Conservation (phyloP, 2,113 vertebrate genomes). For the Phylloscopus whistleri region DNA sequence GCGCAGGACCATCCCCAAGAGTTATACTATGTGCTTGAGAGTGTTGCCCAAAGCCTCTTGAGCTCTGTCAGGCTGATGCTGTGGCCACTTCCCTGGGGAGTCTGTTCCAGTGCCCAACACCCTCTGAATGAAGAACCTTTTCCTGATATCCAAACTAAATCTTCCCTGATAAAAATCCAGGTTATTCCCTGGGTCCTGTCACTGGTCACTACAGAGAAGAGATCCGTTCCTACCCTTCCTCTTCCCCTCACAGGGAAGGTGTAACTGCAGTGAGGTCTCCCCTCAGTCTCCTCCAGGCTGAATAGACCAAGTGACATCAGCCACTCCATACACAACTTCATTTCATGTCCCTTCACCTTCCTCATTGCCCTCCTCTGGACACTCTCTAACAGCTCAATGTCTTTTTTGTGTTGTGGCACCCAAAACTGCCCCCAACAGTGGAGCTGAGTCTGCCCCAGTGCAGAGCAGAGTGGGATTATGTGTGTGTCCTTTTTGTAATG, state of each 20-base stretch:
- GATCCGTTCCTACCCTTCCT: background rate
- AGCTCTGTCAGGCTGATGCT: background rate
- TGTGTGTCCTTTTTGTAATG: background rate
- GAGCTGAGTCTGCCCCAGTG: background rate
- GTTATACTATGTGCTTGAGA: too few species aligned
- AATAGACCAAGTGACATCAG: background rate
- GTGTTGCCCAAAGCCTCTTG: background rate
- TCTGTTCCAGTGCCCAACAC: background rate
- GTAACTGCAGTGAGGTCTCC: background rate
- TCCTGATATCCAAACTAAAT: background rate
- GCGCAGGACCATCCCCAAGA: background rate
- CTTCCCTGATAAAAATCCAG: background rate
- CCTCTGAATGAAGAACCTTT: background rate
- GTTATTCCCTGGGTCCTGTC: fast-evolving
- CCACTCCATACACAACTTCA: background rate
- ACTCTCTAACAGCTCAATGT: background rate
- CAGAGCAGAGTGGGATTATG: background rate
- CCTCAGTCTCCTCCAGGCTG: background rate
- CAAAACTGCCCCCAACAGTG: too few species aligned
- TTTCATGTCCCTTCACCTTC: background rate
- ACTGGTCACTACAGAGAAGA: background rate
- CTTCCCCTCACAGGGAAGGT: fast-evolving
- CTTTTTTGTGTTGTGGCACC: background rate
- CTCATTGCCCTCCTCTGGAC: background rate
- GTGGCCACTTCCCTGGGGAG: background rate